Conservation (phyloP, 2,888 invertebrate species). For the Himalopsyche japonica region DNA sequence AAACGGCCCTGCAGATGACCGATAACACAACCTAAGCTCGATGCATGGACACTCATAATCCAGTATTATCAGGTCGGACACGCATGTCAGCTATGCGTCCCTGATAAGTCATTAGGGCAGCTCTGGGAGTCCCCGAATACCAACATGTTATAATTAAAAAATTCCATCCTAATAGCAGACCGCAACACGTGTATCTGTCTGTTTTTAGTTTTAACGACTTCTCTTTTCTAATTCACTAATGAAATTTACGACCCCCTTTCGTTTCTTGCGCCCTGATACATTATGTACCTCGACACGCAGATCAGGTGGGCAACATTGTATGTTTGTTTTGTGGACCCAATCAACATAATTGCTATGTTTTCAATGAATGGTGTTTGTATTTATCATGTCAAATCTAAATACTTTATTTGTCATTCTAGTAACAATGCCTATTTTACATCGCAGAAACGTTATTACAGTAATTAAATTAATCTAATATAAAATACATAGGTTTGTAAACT, state of each 20-base stretch:
- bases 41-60: slow-evolving; percentile 26
- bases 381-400: not conserved
- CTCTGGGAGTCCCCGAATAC: slow-evolving; percentile 29
- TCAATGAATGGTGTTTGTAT: not conserved
- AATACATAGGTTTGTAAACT: too few relatives aligned
- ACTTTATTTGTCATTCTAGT: not conserved
- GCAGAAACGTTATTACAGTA: too few relatives aligned
- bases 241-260: slow-evolving; percentile 36
- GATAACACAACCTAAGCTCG: not conserved
- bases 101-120: slow-evolving; percentile 34
- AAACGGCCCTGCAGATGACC: not conserved
- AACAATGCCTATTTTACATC: not conserved
- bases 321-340: not conserved
- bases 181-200: slow-evolving; percentile 40
- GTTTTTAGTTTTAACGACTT: slow-evolving; percentile 37
- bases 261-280: slow-evolving; percentile 21
- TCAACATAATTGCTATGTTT: not conserved
- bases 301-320: not conserved
- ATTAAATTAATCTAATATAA: too few relatives aligned
- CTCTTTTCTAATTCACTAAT: slow-evolving; percentile 38
- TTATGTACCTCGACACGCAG: slow-evolving; percentile 9
- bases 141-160: slow-evolving; percentile 38
- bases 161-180: slow-evolving; percentile 34
- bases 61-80: slow-evolving; percentile 33
- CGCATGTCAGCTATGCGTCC: slow-evolving; percentile 33